Conservation (phyloP, 2,888 invertebrate genomes). For the Serrognathus titanus region DNA sequence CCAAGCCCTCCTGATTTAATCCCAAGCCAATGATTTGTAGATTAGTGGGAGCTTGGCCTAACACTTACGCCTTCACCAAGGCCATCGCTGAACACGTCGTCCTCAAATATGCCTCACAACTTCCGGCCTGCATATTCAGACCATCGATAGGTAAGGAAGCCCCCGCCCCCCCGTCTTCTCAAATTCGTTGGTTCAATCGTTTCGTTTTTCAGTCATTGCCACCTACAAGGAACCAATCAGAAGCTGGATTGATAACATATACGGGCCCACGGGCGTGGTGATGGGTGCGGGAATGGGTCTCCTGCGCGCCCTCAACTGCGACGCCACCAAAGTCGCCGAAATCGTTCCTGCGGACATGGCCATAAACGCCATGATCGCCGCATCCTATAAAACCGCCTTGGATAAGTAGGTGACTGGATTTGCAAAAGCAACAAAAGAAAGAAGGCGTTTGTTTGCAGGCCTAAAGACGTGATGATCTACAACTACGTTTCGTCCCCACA, state of each 20-base stretch:
- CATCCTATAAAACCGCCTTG: constrained; percentile 62
- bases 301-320: constrained; percentile 57
- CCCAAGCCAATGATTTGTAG: constrained; percentile 36
- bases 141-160: constrained; percentile 57
- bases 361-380: constrained; percentile 75
- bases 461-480: constrained; percentile 58
- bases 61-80: constrained; percentile 73
- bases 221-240: constrained; percentile 44
- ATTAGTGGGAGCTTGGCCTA: constrained; percentile 57
- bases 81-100: constrained; percentile 64
- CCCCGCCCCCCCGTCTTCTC: neutral
- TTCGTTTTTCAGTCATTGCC: constrained; percentile 33
- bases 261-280: constrained; percentile 60
- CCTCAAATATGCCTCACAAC: constrained; percentile 48
- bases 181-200: neutral
- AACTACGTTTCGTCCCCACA: constrained; percentile 82
- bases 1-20: too few relatives aligned
- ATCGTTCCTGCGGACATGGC: constrained; percentile 74
- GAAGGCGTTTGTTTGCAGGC: neutral
- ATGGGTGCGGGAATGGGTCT: constrained; percentile 58
- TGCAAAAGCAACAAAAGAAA: neutral
- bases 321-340: constrained; percentile 55
- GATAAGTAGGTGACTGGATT: constrained; percentile 12
- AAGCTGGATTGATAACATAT: constrained; percentile 67
- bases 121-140: constrained; percentile 65